These are phyloP conservation scores for Drosophila melanosoma DNA, from an alignment of 2,888 invertebrate species.

Conservation along the genomic window DNA sequence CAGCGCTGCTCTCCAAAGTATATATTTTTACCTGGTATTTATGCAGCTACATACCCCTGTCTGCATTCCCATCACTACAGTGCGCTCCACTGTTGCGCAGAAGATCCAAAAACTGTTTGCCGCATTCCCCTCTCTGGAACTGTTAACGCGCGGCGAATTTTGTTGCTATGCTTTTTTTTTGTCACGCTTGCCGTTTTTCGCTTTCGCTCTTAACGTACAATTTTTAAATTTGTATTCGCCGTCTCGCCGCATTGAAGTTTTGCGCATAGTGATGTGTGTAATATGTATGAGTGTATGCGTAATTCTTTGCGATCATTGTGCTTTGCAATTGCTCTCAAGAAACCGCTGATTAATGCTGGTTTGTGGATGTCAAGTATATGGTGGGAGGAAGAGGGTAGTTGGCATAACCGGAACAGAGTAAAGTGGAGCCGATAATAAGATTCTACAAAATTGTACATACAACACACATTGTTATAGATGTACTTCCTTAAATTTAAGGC, in stretches of 20 bases:
- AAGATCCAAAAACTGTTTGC: constrained; percentile 37
- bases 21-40: constrained; percentile 67
- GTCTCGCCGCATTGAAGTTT: constrained; percentile 13
- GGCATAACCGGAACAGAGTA: constrained; percentile 55
- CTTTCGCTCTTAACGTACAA: constrained; percentile 56
- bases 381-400: neutral
- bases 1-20: constrained; percentile 48
- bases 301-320: constrained; percentile 60
- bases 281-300: neutral
- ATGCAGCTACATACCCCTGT: constrained; percentile 48
- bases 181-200: constrained; percentile 42
- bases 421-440: constrained; percentile 26
- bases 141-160: constrained; percentile 16
- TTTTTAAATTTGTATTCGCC: constrained; percentile 61
- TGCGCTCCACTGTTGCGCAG: constrained; percentile 9
- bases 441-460: constrained; percentile 24
- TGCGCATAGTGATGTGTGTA: neutral
- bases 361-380: neutral
- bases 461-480: neutral
- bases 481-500: constrained; percentile 8
- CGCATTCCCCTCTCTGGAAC: constrained; percentile 15
- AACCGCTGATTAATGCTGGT: constrained; percentile 58
- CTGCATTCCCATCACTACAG: neutral
- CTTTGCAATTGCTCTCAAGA: constrained; percentile 47
- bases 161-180: constrained; percentile 21